Conservation (phyloP, 2,113 vertebrate genomes). For the Tauraco erythrolophus region DNA sequence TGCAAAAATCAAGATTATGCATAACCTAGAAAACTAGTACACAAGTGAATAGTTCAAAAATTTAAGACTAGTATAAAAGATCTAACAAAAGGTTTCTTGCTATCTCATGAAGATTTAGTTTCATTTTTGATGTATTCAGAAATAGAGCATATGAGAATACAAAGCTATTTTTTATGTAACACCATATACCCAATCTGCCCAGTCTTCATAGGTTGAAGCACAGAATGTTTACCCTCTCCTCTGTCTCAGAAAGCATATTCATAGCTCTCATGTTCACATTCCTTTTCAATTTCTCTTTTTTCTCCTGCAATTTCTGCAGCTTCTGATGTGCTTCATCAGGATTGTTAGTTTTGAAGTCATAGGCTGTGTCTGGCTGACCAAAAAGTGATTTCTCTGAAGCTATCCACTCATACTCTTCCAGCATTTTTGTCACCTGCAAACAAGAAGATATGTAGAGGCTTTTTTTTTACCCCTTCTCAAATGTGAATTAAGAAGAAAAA, state of each 20-base stretch:
- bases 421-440: conserved; percentile 86
- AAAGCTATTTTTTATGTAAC: background rate
- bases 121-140: background rate
- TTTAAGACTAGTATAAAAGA: background rate
- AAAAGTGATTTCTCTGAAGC: conserved; percentile 87
- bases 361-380: conserved; percentile 88
- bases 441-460: background rate
- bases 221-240: conserved; percentile 83
- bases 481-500: background rate
- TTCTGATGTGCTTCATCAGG: conserved; percentile 85
- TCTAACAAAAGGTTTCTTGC: background rate
- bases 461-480: background rate
- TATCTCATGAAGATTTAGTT: background rate
- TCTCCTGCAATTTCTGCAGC: conserved; percentile 87
- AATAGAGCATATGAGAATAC: background rate
- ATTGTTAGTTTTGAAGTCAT: conserved; percentile 89
- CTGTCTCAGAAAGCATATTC: conserved; percentile 88
- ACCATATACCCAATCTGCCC: background rate
- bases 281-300: conserved; percentile 82
- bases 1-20: background rate
- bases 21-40: background rate
- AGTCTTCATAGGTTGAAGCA: background rate
- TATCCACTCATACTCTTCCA: conserved; percentile 95
- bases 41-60: background rate
- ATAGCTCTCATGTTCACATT: conserved; percentile 90